A percentile compares a stretch with the other conserved stretches of the same genome.
These are phyloP conservation scores for Cygnus atratus DNA, from an alignment of 2,113 vertebrate genomes.

Conservation along the genomic window DNA sequence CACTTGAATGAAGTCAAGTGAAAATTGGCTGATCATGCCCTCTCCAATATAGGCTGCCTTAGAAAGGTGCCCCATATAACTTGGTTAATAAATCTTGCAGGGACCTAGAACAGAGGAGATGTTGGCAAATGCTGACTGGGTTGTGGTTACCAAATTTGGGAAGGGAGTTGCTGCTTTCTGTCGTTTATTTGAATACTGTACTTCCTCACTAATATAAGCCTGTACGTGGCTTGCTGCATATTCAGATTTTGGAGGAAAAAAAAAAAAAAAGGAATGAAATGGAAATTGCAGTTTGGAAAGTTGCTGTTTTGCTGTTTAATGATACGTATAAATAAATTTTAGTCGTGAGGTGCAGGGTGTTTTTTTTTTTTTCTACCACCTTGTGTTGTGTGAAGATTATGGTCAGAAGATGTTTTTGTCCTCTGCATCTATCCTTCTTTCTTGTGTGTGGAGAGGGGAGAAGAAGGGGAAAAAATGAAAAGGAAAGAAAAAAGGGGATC, in stretches of 20 bases:
- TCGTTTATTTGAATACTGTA: neutral
- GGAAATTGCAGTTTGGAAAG: neutral
- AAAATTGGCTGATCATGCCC: neutral
- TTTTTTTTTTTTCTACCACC: neutral
- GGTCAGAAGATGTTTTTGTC: neutral
- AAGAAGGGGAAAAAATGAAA: neutral
- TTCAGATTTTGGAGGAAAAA: neutral
- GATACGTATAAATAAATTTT: neutral
- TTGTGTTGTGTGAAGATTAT: neutral
- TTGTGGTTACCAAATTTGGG: neutral
- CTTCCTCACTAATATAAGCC: neutral
- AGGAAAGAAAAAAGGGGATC: neutral
- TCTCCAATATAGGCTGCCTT: fast-evolving
- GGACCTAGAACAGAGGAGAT: neutral
- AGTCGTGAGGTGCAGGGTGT: neutral
- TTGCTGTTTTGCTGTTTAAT: neutral
- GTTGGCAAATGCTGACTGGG: neutral
- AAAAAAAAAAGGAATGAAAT: neutral
- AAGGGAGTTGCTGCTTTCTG: neutral
- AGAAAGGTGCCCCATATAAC: neutral
- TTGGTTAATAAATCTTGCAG: neutral
- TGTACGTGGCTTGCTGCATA: neutral
- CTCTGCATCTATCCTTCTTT: neutral
- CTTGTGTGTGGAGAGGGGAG: neutral
- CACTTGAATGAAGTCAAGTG: neutral